A percentile compares a stretch with the other conserved stretches of the same genome.
phyloP scores from a whole-genome alignment of 2,888 invertebrate species.

The Dimorphilus gyrociliatus region DNA sequence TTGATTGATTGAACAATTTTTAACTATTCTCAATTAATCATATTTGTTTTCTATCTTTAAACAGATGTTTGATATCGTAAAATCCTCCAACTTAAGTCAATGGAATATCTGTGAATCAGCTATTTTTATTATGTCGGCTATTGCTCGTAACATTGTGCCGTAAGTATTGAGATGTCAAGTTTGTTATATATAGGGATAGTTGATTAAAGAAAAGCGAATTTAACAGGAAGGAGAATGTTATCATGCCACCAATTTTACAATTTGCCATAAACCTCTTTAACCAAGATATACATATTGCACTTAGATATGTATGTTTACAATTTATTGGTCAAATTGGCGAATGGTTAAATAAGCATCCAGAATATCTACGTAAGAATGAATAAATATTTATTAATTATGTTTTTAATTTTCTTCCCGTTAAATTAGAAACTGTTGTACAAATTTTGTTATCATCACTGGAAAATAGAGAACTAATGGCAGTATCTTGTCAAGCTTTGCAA shows the following conservation, averaged over 20 bases:
- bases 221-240: constrained; percentile 67
- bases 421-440: too few species aligned
- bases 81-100: constrained; percentile 49
- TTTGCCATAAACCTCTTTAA: constrained; percentile 70
- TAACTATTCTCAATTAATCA: neutral
- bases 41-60: neutral
- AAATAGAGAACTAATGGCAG: too few species aligned
- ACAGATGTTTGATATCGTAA: constrained; percentile 47
- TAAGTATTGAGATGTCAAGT: constrained; percentile 42
- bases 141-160: constrained; percentile 86
- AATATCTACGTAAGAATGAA: constrained; percentile 46
- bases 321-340: constrained; percentile 79
- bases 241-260: constrained; percentile 80
- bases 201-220: constrained; percentile 1
- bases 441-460: too few species aligned
- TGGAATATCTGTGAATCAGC: constrained; percentile 91
- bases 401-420: too few species aligned
- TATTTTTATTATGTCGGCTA: constrained; percentile 81
- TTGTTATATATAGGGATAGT: neutral
- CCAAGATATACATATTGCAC: constrained; percentile 61
- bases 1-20: neutral
- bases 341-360: constrained; percentile 77
- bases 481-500: too few species aligned
- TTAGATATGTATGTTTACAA: constrained; percentile 65
- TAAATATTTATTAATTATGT: too few species aligned